phyloP scores from a whole-genome alignment of 2,888 invertebrate species.

The Stratiomys singularior region DNA sequence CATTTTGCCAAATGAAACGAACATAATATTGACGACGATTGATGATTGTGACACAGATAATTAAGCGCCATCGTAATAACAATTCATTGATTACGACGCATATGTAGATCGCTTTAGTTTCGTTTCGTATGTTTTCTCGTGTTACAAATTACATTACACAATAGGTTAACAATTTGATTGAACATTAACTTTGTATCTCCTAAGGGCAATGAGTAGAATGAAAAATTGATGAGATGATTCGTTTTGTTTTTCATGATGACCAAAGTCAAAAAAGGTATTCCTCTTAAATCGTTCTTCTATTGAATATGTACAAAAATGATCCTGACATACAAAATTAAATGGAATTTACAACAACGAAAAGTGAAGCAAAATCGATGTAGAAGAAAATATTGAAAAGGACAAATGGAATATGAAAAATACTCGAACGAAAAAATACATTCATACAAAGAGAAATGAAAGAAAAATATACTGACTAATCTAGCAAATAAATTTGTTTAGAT shows the following conservation, averaged over 20 bases:
- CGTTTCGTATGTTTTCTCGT: not conserved
- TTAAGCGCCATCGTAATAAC: not conserved
- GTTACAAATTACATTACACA: slow-evolving; percentile 14
- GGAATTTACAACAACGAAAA: not conserved
- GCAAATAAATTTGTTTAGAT: slow-evolving; percentile 40
- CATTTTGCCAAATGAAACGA: too few relatives aligned
- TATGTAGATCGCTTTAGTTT: slow-evolving; percentile 27
- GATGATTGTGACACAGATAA: too few relatives aligned
- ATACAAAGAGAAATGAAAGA: slow-evolving; percentile 12
- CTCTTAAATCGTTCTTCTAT: not conserved
- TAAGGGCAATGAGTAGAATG: not conserved
- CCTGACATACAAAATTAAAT: not conserved
- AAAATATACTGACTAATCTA: slow-evolving; percentile 32
- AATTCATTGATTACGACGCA: slow-evolving; percentile 20
- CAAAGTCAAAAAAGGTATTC: not conserved
- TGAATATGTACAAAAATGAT: slow-evolving; percentile 16
- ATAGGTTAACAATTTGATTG: not conserved
- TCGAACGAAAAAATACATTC: slow-evolving; percentile 28
- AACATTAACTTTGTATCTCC: not conserved
- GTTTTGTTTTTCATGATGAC: not conserved
- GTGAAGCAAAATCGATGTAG: slow-evolving; percentile 15
- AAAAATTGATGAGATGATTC: slow-evolving; percentile 7
- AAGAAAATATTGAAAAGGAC: not conserved
- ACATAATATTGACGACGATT: too few relatives aligned
- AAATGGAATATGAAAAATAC: slow-evolving; percentile 17